phyloP scores from a whole-genome alignment of 2,797 vertebrate genomes.

The Antrozous pallidus region DNA sequence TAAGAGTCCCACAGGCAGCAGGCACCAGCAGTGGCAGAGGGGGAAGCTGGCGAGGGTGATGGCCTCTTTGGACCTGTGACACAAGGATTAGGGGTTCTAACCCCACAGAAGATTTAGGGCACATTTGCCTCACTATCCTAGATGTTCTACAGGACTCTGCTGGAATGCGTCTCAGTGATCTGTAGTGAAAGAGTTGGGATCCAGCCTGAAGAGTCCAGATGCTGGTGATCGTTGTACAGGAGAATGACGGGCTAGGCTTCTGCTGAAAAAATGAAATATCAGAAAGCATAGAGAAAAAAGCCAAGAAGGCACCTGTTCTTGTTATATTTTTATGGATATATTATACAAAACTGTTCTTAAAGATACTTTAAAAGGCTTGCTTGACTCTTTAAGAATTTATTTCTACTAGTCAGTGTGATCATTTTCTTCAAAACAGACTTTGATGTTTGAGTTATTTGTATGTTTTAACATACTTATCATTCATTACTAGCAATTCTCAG shows the following conservation, averaged over 20 bases:
- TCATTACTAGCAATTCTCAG: neutral
- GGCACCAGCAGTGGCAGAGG: neutral
- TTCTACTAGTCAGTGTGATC: neutral
- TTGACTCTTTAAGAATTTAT: slow-evolving; percentile 29
- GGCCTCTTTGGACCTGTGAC: neutral
- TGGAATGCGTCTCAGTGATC: neutral
- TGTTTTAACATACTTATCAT: neutral
- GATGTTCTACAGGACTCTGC: neutral
- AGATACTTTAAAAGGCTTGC: neutral
- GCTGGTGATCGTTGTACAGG: neutral
- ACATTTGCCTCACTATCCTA: neutral
- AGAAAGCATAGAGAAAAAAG: neutral
- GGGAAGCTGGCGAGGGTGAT: neutral
- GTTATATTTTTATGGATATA: neutral
- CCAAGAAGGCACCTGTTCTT: neutral
- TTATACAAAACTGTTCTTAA: slow-evolving; percentile 4
- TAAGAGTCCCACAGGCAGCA: neutral
- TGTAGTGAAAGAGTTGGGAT: neutral
- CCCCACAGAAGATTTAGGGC: neutral
- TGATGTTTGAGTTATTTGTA: neutral
- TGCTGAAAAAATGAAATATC: neutral
- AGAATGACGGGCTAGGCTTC: neutral
- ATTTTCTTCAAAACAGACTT: slow-evolving; percentile 32
- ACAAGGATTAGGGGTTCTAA: neutral
- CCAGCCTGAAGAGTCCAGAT: neutral